Conservation (phyloP, 2,888 invertebrate species). For the Lasioglossum malachurum region DNA sequence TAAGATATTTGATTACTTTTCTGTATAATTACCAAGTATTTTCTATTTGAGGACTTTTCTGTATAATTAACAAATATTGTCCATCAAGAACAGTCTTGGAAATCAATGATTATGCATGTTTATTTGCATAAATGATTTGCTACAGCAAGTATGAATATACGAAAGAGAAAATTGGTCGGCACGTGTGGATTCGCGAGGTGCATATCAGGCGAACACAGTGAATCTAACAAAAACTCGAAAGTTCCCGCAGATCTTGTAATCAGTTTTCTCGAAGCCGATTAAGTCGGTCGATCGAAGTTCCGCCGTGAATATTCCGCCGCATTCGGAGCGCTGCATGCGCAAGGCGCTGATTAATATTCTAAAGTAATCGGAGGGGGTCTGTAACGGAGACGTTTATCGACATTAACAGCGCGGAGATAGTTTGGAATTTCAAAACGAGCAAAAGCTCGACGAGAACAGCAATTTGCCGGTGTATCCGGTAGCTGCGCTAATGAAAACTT, state of each 20-base stretch:
- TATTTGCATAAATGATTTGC: no score
- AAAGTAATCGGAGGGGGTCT: constrained; percentile 39
- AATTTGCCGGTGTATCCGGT: constrained; percentile 48
- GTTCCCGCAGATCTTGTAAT: constrained; percentile 8
- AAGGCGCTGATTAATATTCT: constrained; percentile 44
- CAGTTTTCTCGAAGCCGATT: constrained; percentile 5
- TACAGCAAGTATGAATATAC: not conserved
- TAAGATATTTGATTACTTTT: no score
- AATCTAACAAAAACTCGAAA: not conserved
- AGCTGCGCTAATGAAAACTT: constrained; percentile 56
- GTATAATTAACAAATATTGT: not conserved
- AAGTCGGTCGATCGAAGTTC: constrained; percentile 24
- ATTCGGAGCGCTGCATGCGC: not conserved
- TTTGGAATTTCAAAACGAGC: constrained; percentile 53
- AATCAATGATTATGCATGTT: not conserved
- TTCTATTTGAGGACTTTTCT: no score
- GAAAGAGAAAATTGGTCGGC: not conserved
- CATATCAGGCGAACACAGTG: not conserved
- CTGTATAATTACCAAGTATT: no score
- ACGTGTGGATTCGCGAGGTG: not conserved
- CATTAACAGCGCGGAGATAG: constrained; percentile 37
- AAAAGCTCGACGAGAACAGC: constrained; percentile 59
- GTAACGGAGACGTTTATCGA: constrained; percentile 54
- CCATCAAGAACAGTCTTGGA: not conserved
- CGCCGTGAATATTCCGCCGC: constrained; percentile 1